Base-by-base conservation (phyloP, 1,140 invertebrate genomes). In the Cyphomyrmex costatus region DNA sequence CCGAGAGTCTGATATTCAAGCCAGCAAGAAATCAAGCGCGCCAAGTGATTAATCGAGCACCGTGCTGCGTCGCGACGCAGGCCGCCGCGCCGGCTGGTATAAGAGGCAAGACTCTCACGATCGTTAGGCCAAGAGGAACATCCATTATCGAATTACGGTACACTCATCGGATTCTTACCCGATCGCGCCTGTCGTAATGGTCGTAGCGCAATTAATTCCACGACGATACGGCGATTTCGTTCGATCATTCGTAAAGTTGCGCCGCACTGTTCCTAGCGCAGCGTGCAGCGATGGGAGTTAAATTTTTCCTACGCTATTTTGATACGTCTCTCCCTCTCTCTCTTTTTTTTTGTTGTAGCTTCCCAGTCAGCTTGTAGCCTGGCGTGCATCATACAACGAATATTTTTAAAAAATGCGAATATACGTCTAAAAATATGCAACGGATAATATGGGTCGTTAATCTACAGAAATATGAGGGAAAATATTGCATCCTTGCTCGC, bases 111-210 rank as follows among this genome's bases (percentile, higher is more conserved):
- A 60, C 33, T 82, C 65, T 71, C 65, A 46, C 79, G 68, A 46
- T 82, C 66, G 79, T 82, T 82, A 58, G 27, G 33, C 24, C 49
- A 33, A 36, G 51, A 19, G 66, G 66, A 60, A 24, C 51, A 71
- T 73, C 36, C 79, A 82, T 82, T 82, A 82, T 82, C 79, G 79
- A 82, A 73, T 82, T 82, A 82, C 66, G 53, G 51, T 71, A 58
- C 66, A 71, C 79, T 82, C 68, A 53, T 82, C 24, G 79, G 24
- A 82, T 82, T 82, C 78, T 70, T 82, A 82, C 19, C 53, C 78
- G 33, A 82, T 82, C 66, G 78, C 19, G 46, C 24, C 66, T 73
- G 51, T 73, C 79, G 66, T 24, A n/a, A 73, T n/a, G 3, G 33
- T 46, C n/a, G 30, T n/a, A 3, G 24, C 2, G 79, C 66, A 73